phyloP scores from a whole-genome alignment of 2,113 vertebrate genomes.

The Aptenodytes patagonicus region DNA sequence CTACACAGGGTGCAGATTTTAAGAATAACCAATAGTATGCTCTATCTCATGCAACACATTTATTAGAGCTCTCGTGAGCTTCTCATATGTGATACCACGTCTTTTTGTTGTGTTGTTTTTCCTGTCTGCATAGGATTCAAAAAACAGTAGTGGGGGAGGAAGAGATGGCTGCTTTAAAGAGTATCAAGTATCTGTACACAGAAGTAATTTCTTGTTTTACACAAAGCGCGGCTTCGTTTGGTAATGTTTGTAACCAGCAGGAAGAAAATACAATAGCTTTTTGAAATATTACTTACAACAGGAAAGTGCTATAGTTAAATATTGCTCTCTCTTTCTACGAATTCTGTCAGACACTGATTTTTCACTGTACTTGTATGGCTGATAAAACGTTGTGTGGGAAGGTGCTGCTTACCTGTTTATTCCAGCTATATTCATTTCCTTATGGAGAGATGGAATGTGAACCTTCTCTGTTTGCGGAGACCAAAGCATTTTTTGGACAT shows the following conservation, averaged over 20 bases:
- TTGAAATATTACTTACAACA: not conserved
- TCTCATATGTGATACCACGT: not conserved
- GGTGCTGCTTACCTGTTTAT: slow-evolving; percentile 29
- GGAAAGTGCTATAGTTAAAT: not conserved
- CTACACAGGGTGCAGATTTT: not conserved
- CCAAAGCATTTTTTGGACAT: slow-evolving; percentile 46
- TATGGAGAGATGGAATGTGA: slow-evolving; percentile 47
- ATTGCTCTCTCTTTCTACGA: not conserved
- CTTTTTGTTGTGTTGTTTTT: not conserved
- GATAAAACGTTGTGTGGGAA: not conserved
- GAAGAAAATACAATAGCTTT: not conserved
- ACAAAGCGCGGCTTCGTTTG: not conserved
- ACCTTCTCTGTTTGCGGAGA: not conserved
- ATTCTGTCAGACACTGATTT: not conserved
- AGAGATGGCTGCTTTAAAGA: not conserved
- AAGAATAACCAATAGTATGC: not conserved
- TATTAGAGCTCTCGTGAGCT: not conserved
- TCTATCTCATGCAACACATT: not conserved
- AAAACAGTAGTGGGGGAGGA: not conserved
- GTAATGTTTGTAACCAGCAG: not conserved
- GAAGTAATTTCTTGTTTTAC: not conserved
- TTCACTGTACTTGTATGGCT: not conserved
- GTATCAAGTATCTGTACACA: not conserved
- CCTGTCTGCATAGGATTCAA: not conserved
- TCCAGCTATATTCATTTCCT: slow-evolving; percentile 37